Evolutionary conservation across 1,140 invertebrate species (phyloP).

Genomic region (Camponotus vicinus): DNA sequence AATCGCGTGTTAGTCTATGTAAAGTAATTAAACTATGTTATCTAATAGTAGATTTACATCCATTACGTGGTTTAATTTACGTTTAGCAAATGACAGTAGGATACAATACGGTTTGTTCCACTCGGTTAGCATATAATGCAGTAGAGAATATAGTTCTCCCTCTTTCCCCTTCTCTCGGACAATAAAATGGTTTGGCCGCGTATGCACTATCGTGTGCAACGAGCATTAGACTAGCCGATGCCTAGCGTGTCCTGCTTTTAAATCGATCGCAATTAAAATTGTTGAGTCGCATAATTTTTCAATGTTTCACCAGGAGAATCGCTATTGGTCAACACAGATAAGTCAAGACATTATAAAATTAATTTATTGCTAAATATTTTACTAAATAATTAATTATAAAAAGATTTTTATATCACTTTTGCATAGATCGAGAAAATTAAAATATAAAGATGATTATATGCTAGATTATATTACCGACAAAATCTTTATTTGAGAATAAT

Average conservation of each 20-base stretch:
- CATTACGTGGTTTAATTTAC: slow-evolving; percentile 33
- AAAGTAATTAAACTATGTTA: slow-evolving; percentile 42
- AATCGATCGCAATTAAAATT: slow-evolving; percentile 72
- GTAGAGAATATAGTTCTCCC: slow-evolving; percentile 44
- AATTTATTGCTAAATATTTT: slow-evolving; percentile 5
- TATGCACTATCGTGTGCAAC: slow-evolving; percentile 51
- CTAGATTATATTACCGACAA: not conserved
- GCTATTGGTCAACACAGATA: not conserved
- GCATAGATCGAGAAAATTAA: not conserved
- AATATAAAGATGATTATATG: not conserved
- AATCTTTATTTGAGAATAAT: not conserved
- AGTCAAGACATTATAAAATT: not conserved
- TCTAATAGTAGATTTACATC: slow-evolving; percentile 34
- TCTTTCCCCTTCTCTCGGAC: slow-evolving; percentile 7
- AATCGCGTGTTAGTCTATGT: not conserved
- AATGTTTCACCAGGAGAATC: slow-evolving; percentile 22
- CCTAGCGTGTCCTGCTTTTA: slow-evolving; percentile 40
- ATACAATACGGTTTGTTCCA: slow-evolving; percentile 57
- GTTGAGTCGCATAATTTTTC: slow-evolving; percentile 48
- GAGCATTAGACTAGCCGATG: slow-evolving; percentile 52
- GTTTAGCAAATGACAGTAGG: slow-evolving; percentile 52
- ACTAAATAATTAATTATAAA: not conserved
- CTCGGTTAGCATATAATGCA: slow-evolving; percentile 28
- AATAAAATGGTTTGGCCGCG: slow-evolving; percentile 58
- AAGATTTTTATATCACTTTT: not conserved